phyloP scores from a whole-genome alignment of 37 sponge, comb jelly and placozoan genomes.

The Hexactinellida sp. region DNA sequence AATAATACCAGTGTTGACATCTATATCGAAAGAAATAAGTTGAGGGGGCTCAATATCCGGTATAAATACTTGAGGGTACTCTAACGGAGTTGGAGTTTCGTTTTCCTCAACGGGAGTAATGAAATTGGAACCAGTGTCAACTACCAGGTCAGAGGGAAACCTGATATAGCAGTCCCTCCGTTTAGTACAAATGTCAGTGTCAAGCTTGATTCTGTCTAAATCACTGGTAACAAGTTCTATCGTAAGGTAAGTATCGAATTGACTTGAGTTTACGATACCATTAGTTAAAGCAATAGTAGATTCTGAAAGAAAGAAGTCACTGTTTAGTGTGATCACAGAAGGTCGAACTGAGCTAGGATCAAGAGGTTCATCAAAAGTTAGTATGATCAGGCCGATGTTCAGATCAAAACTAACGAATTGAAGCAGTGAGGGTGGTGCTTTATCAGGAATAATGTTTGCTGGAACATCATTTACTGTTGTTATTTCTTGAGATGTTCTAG shows the following conservation, averaged over 20 bases:
- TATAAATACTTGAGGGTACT: conserved; percentile 26
- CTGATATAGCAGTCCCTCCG: conserved; percentile 39
- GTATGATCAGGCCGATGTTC: conserved; percentile 32
- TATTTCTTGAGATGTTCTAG: conserved; percentile 33
- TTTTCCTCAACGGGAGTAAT: conserved; percentile 20
- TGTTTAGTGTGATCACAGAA: conserved; percentile 27
- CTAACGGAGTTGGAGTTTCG: background rate
- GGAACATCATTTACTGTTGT: background rate
- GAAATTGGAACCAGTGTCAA: conserved; percentile 51
- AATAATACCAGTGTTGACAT: conserved; percentile 37
- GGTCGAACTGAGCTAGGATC: conserved; percentile 19
- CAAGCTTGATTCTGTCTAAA: conserved; percentile 29
- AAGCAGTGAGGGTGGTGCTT: conserved; percentile 31
- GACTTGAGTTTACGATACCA: conserved; percentile 17
- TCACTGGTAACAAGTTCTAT: conserved; percentile 23
- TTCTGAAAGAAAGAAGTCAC: conserved; percentile 37
- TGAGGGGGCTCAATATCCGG: conserved; percentile 41
- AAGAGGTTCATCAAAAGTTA: conserved; percentile 66
- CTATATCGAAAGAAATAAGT: conserved; percentile 42
- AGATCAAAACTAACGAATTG: conserved; percentile 50
- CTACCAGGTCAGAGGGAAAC: conserved; percentile 35
- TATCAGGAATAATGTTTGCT: conserved; percentile 30
- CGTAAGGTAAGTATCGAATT: conserved; percentile 25
- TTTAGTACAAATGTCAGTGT: conserved; percentile 36
- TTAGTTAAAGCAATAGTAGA: conserved; percentile 35